Base-by-base conservation (phyloP, 2,888 invertebrate species). In the Cyaniris semiargus region DNA sequence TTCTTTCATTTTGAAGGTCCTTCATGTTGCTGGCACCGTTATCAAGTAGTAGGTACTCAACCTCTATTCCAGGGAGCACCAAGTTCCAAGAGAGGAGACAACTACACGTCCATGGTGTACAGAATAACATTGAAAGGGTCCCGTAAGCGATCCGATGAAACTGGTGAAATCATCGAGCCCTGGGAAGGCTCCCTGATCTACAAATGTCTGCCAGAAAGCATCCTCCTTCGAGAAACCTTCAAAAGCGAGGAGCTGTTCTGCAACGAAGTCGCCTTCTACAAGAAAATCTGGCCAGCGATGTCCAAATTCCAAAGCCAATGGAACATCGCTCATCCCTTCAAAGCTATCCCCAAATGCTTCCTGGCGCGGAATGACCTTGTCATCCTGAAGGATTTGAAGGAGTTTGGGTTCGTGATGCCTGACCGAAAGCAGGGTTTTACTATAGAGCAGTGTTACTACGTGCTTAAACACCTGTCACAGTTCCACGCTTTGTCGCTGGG, bases 221-320 rank as follows among this genome's bases (percentile, higher is more conserved):
- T 92, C 13, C 91, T 95, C 27, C 90, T 95, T 48, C 89, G 96
- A n/a, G 96, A 96, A 83, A 95, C 96, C 0, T 96, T 95, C 83
- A 96, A 96, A 86, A 96, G 96, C 84, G 96, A 96, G 78, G 94
- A 95, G 77, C 86, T 96, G 0, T 96, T 96, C 85, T 94, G 95
- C 83, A 96, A 96, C 82, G 96, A 96, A 87, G 96, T 96, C 0
- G 95, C 95, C 10, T 96, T 96, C 84, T 96, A 96, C 84, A 96
- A 95, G 53, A 94, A 95, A 82, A 96, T 96, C 18, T 95, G 96
- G 94, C 96, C 96, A 7, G 94, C 95, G n/a, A 83, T 96, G 38
- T 84, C 93, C 0, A 88, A 90, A 76, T 96, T 96, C 81, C 96
- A 96, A 85, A 84, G 86, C 5, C 86, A 87, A 76, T 92, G 92